A percentile compares a stretch with the other conserved stretches of the same genome.
Evolutionary conservation across 2,888 invertebrate species (phyloP).

Genomic region (Ecdyonurus torrentis): DNA sequence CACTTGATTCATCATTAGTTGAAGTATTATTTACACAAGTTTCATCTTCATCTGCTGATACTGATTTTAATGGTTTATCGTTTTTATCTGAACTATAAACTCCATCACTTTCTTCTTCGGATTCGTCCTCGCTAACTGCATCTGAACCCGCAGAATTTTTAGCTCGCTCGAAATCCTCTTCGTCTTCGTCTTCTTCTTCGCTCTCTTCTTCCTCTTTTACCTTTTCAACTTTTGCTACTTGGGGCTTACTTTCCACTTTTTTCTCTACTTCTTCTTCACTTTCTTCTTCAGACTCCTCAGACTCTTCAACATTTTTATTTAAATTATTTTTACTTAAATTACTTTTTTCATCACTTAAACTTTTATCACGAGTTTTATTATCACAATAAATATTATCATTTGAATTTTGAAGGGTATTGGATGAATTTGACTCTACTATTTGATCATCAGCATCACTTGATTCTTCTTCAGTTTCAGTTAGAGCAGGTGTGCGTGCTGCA

Average conservation of each 20-base stretch:
- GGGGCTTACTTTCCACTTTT: too few relatives aligned
- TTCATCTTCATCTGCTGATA: constrained; percentile 13
- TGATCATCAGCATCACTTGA: neutral
- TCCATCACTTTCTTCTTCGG: neutral
- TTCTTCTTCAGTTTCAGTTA: constrained; percentile 4
- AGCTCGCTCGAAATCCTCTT: neutral
- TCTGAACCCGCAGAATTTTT: neutral
- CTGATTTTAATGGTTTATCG: neutral
- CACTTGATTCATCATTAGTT: constrained; percentile 15
- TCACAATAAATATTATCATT: neutral
- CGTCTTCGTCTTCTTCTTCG: constrained; percentile 14
- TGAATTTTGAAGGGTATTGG: too few relatives aligned
- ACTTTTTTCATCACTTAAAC: neutral
- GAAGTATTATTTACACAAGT: too few relatives aligned
- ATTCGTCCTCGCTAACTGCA: neutral
- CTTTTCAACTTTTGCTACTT: neutral
- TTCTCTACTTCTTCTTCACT: neutral
- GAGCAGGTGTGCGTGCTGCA: neutral
- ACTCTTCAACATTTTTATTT: neutral
- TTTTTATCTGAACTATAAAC: neutral
- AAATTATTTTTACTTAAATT: neutral
- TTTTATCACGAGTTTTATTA: neutral
- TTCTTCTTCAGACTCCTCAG: neutral
- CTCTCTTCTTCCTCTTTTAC: constrained; percentile 10
- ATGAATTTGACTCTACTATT: too few relatives aligned